phyloP scores from a whole-genome alignment of 2,113 vertebrate genomes.

The Pelmatolapia mariae region DNA sequence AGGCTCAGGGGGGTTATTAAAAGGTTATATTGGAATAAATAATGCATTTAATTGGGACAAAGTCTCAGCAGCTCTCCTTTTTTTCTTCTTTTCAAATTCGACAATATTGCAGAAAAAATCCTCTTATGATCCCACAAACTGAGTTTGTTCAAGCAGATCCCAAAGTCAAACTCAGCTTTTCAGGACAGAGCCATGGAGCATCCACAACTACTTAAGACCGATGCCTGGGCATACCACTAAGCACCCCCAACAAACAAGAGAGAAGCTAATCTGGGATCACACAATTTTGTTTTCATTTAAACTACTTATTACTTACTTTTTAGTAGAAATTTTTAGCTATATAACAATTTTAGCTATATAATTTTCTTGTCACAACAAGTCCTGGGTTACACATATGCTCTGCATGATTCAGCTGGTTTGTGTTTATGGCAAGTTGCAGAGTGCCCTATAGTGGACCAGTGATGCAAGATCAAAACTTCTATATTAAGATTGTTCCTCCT shows the following conservation, averaged over 20 bases:
- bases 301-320: background rate
- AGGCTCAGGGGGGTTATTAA: background rate
- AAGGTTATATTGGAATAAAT: background rate
- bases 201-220: background rate
- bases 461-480: background rate
- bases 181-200: no score
- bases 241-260: background rate
- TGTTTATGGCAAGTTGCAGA: background rate
- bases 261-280: background rate
- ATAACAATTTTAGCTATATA: no score
- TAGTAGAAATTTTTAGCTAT: background rate
- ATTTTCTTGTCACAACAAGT: background rate
- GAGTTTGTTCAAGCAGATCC: background rate
- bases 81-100: accelerated
- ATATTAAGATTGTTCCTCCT: accelerated
- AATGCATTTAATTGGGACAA: background rate
- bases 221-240: background rate
- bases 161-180: background rate
- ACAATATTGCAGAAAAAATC: background rate
- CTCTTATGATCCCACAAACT: background rate
- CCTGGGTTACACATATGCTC: background rate
- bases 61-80: background rate
- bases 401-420: background rate
- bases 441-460: background rate
- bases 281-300: background rate